Percentiles rank a stretch among this genome's conserved stretches.
phyloP scores from a whole-genome alignment of 2,113 vertebrate genomes.

The Progne subis region DNA sequence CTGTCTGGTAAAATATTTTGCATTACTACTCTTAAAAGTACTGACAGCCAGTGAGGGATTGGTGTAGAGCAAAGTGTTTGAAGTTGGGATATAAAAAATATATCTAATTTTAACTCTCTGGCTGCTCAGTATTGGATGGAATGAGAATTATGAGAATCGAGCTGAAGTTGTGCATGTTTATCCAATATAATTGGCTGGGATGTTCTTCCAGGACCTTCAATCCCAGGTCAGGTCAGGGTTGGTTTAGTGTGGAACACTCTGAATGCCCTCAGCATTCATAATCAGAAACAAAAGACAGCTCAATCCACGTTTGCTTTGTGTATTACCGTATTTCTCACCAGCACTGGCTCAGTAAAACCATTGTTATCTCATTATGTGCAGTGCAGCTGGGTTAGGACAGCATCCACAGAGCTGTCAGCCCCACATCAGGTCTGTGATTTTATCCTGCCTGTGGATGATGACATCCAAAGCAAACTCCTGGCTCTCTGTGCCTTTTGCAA shows the following conservation, averaged over 20 bases:
- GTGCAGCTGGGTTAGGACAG: not conserved
- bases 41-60: not conserved
- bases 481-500: not conserved
- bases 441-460: not conserved
- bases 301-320: not conserved
- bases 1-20: not conserved
- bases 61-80: not conserved
- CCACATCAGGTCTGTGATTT: not conserved
- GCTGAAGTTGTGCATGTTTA: not conserved
- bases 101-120: not conserved
- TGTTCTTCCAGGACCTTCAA: not conserved
- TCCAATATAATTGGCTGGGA: not conserved
- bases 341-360: not conserved
- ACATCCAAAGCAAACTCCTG: not conserved
- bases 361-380: not conserved
- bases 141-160: not conserved
- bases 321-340: not conserved
- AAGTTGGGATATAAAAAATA: not conserved
- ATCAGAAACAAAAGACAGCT: not conserved
- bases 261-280: not conserved
- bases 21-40: not conserved
- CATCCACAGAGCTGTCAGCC: not conserved
- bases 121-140: not conserved
- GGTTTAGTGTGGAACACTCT: not conserved
- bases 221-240: not conserved